Evolutionary conservation across 2,888 invertebrate species (phyloP).

Genomic region (Galeruca laticollis): DNA sequence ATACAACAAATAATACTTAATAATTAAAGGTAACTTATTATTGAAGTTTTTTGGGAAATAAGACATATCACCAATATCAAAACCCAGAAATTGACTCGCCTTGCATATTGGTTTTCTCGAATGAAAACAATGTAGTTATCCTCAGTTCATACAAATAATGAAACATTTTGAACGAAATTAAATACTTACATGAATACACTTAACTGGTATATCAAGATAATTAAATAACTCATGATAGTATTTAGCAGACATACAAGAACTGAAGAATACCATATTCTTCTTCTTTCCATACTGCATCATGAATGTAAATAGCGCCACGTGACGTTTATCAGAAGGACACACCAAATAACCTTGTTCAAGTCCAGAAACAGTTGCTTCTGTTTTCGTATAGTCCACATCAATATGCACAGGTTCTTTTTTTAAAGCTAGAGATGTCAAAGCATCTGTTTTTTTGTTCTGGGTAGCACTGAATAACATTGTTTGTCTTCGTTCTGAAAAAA

Average conservation of each 20-base stretch:
- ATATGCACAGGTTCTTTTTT: constrained; percentile 95
- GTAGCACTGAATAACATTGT: constrained; percentile 99
- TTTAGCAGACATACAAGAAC: constrained; percentile 97
- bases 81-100: too few relatives aligned
- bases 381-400: constrained; percentile 91
- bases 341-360: constrained; percentile 93
- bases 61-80: too few relatives aligned
- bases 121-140: too few relatives aligned
- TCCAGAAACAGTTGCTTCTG: constrained; percentile 85
- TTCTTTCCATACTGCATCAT: constrained; percentile 95
- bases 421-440: constrained; percentile 87
- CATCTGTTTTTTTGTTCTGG: constrained; percentile 91
- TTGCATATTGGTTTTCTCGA: too few relatives aligned
- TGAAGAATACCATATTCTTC: constrained; percentile 98
- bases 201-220: constrained; percentile 95
- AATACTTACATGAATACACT: constrained; percentile 92
- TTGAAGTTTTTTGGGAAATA: too few relatives aligned
- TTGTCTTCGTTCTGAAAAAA: constrained; percentile 84
- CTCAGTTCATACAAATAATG: background rate
- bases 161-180: background rate
- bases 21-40: too few relatives aligned
- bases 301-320: constrained; percentile 96
- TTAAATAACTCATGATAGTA: constrained; percentile 96
- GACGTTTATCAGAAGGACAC: constrained; percentile 94
- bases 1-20: too few relatives aligned